These are phyloP conservation scores for Centroberyx gerrardi DNA, from an alignment of 2,797 vertebrate species.

Conservation along the genomic window DNA sequence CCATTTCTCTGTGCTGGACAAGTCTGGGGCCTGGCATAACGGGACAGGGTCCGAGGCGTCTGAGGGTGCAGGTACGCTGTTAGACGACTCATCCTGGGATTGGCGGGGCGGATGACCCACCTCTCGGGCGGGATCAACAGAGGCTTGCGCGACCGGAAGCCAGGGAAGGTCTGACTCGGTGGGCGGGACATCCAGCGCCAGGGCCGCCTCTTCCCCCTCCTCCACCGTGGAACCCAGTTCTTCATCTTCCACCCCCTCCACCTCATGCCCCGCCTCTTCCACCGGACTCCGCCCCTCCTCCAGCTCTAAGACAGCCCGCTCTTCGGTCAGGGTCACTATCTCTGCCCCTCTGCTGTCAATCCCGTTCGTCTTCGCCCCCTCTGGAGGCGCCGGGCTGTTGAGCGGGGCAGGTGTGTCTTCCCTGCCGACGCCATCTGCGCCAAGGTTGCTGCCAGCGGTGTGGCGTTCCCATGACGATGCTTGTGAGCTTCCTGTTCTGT, in stretches of 20 bases:
- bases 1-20: conserved; percentile 45
- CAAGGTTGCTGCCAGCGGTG: conserved; percentile 75
- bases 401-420: conserved; percentile 78
- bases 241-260: conserved; percentile 68
- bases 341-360: conserved; percentile 79
- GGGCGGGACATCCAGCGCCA: conserved; percentile 67
- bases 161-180: conserved; percentile 56
- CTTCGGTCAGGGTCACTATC: conserved; percentile 77
- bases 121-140: conserved; percentile 23
- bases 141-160: conserved; percentile 44
- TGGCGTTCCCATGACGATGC: conserved; percentile 78
- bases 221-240: conserved; percentile 75
- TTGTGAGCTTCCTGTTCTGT: conserved; percentile 79
- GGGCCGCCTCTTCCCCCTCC: conserved; percentile 80
- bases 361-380: conserved; percentile 75
- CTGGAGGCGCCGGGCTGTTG: conserved; percentile 65
- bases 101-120: conserved; percentile 9
- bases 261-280: conserved; percentile 76
- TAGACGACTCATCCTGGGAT: conserved; percentile 32
- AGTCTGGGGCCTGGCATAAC: conserved; percentile 42
- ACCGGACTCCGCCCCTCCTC: conserved; percentile 80
- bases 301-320: conserved; percentile 68
- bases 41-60: conserved; percentile 39
- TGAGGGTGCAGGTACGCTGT: conserved; percentile 13
- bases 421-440: conserved; percentile 81